phyloP scores from a whole-genome alignment of 2,888 invertebrate species.

The Ectemnius cavifrons region DNA sequence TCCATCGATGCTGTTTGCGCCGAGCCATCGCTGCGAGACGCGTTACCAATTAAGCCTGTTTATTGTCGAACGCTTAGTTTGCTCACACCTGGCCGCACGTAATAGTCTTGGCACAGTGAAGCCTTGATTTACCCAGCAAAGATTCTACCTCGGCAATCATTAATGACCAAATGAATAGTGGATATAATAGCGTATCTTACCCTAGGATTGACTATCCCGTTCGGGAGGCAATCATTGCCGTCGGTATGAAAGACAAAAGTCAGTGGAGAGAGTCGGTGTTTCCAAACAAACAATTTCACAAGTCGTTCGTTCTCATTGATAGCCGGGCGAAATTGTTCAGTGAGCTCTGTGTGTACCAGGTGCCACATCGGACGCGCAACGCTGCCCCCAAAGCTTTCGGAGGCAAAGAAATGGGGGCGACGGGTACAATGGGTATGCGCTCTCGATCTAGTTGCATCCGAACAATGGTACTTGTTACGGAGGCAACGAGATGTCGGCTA shows the following conservation, averaged over 20 bases:
- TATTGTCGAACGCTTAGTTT: constrained; percentile 60
- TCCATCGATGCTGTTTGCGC: constrained; percentile 59
- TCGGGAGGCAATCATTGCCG: constrained; percentile 16
- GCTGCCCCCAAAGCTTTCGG: constrained; percentile 7
- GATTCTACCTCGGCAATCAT: not conserved
- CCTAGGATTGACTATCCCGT: not conserved
- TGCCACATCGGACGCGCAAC: constrained; percentile 54
- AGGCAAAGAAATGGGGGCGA: constrained; percentile 11
- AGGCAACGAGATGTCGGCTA: constrained; percentile 75
- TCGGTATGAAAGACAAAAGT: not conserved
- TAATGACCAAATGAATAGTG: too few species aligned
- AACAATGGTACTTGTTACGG: constrained; percentile 76
- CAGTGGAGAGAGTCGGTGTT: constrained; percentile 53
- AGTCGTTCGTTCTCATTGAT: too few species aligned
- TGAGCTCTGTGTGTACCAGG: constrained; percentile 68
- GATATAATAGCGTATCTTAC: too few species aligned
- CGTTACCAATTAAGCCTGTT: constrained; percentile 71
- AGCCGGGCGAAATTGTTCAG: constrained; percentile 62
- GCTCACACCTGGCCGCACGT: constrained; percentile 40
- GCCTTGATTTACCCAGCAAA: too few species aligned
- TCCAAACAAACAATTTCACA: constrained; percentile 67
- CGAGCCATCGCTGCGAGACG: constrained; percentile 61
- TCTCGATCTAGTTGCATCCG: constrained; percentile 64
- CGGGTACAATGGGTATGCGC: constrained; percentile 53
- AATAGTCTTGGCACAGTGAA: too few species aligned